phyloP scores from a whole-genome alignment of 2,113 vertebrate species.

The Odocoileus hemionus region DNA sequence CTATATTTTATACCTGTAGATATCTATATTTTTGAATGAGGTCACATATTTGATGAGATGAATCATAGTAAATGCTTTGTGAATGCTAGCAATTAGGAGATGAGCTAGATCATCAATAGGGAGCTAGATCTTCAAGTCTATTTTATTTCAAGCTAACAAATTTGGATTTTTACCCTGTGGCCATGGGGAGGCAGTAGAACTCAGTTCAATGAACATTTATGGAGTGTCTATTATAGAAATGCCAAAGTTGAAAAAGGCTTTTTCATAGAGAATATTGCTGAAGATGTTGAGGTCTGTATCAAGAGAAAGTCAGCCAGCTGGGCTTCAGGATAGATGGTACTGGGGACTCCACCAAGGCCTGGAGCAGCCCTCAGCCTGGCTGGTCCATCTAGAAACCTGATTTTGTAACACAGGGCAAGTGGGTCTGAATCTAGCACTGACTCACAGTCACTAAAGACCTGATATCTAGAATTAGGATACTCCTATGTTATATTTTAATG shows the following conservation, averaged over 20 bases:
- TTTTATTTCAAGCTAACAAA: constrained; percentile 35
- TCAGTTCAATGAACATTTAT: background rate
- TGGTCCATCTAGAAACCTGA: background rate
- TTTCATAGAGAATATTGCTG: background rate
- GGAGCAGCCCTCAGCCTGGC: background rate
- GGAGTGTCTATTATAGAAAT: background rate
- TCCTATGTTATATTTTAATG: background rate
- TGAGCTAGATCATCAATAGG: background rate
- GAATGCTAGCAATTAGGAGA: background rate
- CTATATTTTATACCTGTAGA: background rate
- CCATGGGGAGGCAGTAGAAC: constrained; percentile 49
- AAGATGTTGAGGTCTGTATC: background rate
- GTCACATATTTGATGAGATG: background rate
- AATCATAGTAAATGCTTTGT: background rate
- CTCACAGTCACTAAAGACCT: background rate
- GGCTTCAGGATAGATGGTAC: background rate
- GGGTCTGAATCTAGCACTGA: background rate
- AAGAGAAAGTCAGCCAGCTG: background rate
- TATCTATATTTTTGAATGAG: background rate
- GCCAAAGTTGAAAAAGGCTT: background rate
- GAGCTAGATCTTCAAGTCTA: background rate
- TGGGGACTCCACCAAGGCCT: background rate
- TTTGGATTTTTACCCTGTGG: background rate
- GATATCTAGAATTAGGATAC: background rate
- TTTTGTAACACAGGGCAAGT: background rate